These are phyloP conservation scores for Calvadosia cruxmelitensis DNA, from an alignment of 30 jellyfish, hydroid and myxozoan species.

Conservation along the genomic window DNA sequence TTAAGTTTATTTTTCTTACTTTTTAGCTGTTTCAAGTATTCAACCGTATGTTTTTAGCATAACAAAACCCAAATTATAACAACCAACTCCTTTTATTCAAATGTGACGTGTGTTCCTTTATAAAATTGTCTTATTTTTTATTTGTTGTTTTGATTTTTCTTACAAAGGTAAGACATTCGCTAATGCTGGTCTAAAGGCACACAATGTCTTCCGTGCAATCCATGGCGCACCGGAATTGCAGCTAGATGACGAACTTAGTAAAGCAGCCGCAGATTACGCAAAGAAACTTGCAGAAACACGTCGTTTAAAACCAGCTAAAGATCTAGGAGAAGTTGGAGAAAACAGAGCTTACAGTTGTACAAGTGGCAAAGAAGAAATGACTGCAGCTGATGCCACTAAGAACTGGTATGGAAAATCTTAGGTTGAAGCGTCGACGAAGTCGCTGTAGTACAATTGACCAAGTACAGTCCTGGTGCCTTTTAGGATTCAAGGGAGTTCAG, in stretches of 20 bases:
- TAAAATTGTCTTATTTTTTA: too few relatives aligned
- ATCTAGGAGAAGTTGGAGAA: slow-evolving; percentile 35
- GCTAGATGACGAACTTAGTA: slow-evolving; percentile 51
- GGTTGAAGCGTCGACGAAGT: too few relatives aligned
- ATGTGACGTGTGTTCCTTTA: too few relatives aligned
- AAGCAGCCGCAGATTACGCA: slow-evolving; percentile 78
- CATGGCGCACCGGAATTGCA: slow-evolving; percentile 63
- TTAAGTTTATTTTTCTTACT: too few relatives aligned
- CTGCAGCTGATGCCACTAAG: slow-evolving; percentile 45
- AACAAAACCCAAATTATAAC: too few relatives aligned
- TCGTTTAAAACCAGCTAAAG: slow-evolving; percentile 15
- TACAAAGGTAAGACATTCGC: slow-evolving; percentile 22
- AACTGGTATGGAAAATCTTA: slow-evolving; percentile 35
- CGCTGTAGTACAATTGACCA: too few relatives aligned
- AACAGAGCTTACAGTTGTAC: slow-evolving; percentile 53
- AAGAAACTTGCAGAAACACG: slow-evolving; percentile 49
- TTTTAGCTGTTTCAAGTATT: too few relatives aligned
- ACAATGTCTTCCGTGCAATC: slow-evolving; percentile 61
- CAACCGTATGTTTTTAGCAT: too few relatives aligned
- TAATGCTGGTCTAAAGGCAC: slow-evolving; percentile 52
- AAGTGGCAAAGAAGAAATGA: slow-evolving; percentile 21
- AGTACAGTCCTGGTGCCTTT: too few relatives aligned
- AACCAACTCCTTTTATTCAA: too few relatives aligned
- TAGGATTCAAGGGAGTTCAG: too few relatives aligned
- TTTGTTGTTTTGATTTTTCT: too few relatives aligned